phyloP scores from a whole-genome alignment of 2,113 vertebrate genomes.

The Gymnorhina tibicen region DNA sequence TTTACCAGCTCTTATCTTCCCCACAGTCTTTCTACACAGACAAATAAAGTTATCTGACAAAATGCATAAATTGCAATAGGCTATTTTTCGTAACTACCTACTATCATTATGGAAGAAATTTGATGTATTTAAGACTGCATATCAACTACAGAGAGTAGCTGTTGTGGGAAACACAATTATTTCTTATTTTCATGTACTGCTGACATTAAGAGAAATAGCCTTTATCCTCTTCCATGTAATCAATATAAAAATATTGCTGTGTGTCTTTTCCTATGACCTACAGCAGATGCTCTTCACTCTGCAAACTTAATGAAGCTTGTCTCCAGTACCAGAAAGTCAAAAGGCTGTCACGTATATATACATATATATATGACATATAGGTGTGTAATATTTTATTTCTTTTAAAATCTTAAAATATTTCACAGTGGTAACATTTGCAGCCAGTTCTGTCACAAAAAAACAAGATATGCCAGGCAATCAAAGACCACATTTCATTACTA shows the following conservation, averaged over 20 bases:
- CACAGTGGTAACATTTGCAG: background rate
- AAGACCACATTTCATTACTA: background rate
- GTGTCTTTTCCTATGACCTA: background rate
- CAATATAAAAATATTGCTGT: background rate
- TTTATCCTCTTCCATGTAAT: background rate
- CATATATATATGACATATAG: background rate
- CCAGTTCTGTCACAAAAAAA: background rate
- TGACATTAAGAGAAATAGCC: background rate
- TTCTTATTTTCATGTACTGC: background rate
- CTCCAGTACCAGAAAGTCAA: background rate
- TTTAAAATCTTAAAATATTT: background rate
- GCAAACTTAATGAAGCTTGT: background rate
- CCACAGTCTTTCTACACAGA: background rate
- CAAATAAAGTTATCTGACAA: background rate
- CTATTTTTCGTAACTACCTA: background rate
- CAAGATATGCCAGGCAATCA: background rate
- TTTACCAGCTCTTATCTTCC: background rate
- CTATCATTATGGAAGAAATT: background rate
- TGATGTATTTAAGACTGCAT: background rate
- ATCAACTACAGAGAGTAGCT: background rate
- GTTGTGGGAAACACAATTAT: background rate
- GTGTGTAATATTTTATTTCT: background rate
- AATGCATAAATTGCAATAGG: background rate
- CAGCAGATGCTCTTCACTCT: background rate
- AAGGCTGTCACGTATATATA: background rate